Percentiles rank a stretch among this genome's conserved stretches.
Conservation (phyloP, 2,113 vertebrate genomes). For the Mesembrinibis cayennensis region DNA sequence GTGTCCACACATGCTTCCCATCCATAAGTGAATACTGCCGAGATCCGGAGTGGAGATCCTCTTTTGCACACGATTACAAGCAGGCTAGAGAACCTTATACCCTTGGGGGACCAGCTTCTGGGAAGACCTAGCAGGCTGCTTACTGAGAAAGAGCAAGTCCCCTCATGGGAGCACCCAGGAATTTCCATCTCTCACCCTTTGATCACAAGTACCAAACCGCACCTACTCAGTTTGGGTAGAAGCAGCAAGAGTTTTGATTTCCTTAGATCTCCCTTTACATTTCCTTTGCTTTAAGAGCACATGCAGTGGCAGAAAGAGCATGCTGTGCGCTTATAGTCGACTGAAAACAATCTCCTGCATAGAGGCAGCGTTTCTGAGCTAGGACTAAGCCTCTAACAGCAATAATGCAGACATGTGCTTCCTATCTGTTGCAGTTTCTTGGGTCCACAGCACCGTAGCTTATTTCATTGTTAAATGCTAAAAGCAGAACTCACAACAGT, state of each 20-base stretch:
- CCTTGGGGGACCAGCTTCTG: background rate
- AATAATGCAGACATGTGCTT: background rate
- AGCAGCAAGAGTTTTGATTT: background rate
- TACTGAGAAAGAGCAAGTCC: background rate
- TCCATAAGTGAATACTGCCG: background rate
- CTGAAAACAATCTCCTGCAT: background rate
- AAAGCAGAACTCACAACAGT: background rate
- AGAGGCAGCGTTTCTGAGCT: background rate
- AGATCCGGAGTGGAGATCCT: background rate
- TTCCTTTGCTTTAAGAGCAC: background rate
- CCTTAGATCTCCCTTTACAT: background rate
- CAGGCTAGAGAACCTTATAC: background rate
- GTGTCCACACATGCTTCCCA: background rate
- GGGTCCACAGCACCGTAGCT: background rate
- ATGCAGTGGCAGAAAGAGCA: background rate
- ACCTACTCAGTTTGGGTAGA: background rate
- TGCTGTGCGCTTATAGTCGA: background rate
- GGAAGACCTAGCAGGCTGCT: background rate
- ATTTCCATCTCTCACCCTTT: background rate
- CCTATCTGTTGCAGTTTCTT: background rate
- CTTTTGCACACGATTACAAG: background rate
- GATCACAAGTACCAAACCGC: background rate
- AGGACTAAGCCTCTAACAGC: background rate
- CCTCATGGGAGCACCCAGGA: background rate
- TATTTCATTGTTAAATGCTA: background rate